Evolutionary conservation across 2,113 vertebrate species (phyloP).

Genomic region (Penelope pileata): DNA sequence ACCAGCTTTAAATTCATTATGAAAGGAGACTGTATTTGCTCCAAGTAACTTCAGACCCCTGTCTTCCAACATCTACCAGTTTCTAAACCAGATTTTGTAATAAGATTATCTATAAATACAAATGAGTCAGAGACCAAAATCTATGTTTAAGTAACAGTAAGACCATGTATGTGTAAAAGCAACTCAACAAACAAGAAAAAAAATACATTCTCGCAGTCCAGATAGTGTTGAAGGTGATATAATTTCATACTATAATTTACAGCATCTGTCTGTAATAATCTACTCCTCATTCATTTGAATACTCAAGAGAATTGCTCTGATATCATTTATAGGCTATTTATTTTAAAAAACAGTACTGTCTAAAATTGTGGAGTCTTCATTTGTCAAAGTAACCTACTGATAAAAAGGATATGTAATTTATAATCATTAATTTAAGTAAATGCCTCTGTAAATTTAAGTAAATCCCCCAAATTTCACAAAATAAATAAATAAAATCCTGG

Average conservation of each 20-base stretch:
- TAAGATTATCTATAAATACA: not conserved
- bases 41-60: not conserved
- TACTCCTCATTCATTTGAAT: not conserved
- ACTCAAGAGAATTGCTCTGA: not conserved
- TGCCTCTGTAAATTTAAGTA: not conserved
- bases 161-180: not conserved
- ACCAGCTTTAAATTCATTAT: not conserved
- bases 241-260: not conserved
- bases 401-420: not conserved
- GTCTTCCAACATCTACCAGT: not conserved
- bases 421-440: not conserved
- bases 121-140: not conserved
- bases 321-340: not conserved
- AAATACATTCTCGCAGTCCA: not conserved
- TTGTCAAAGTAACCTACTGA: not conserved
- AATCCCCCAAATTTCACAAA: not conserved
- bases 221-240: not conserved
- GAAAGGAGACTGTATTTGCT: not conserved
- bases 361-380: not conserved
- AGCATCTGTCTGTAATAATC: not conserved
- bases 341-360: not conserved
- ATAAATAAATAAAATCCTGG: not conserved
- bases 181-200: not conserved
- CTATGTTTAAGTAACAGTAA: not conserved
- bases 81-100: not conserved